These are phyloP conservation scores for Matsumyia berberina DNA, from an alignment of 2,888 invertebrate species.

Conservation along the genomic window DNA sequence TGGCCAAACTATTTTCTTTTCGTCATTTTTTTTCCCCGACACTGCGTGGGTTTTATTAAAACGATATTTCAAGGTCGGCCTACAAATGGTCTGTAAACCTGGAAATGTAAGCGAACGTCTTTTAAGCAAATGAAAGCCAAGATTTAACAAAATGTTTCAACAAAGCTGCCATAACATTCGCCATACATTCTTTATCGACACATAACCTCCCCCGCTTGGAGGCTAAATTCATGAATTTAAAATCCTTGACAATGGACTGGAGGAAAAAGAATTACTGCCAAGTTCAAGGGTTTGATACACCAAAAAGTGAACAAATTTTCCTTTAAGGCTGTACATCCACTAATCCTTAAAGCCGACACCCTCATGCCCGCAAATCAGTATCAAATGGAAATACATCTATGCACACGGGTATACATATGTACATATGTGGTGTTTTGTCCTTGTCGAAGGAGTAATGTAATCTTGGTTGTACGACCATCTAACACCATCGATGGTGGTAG, in stretches of 20 bases:
- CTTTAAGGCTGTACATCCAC: constrained; percentile 23
- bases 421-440: constrained; percentile 14
- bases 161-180: too few relatives aligned
- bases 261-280: background rate
- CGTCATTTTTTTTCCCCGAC: background rate
- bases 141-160: too few relatives aligned
- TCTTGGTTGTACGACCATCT: constrained; percentile 12
- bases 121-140: too few relatives aligned
- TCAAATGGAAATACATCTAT: constrained; percentile 9
- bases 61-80: too few relatives aligned
- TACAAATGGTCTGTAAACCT: too few relatives aligned
- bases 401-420: constrained; percentile 10
- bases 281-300: background rate
- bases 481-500: constrained; percentile 10
- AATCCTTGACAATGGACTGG: constrained; percentile 4
- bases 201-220: background rate
- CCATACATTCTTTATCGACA: background rate
- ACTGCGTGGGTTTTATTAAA: too few relatives aligned
- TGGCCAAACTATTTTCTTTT: constrained; percentile 1
- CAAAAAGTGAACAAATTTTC: constrained; percentile 37
- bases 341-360: constrained; percentile 49
- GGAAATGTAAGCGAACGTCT: too few relatives aligned
- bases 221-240: constrained; percentile 6
- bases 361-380: constrained; percentile 31
- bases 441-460: constrained; percentile 19